These are phyloP conservation scores for Nycticorax nycticorax DNA, from an alignment of 2,113 vertebrate genomes.

Conservation along the genomic window DNA sequence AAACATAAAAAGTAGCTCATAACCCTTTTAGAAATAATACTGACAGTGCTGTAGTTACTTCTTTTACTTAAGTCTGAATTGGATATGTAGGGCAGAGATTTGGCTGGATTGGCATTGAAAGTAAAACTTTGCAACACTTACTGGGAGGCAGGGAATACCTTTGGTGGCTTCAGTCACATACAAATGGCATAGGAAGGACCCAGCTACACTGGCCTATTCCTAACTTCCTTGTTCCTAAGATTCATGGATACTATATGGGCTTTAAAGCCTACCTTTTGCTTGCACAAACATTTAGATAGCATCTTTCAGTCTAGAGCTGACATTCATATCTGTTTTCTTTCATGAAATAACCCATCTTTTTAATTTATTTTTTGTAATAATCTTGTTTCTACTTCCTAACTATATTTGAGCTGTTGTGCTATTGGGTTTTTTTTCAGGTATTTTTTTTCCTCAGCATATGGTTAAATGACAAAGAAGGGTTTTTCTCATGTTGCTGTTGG, in stretches of 20 bases:
- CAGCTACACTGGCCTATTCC: background rate
- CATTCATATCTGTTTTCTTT: background rate
- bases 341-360: too few species aligned
- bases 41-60: rapidly evolving
- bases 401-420: background rate
- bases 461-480: background rate
- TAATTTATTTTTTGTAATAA: background rate
- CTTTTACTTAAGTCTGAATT: background rate
- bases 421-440: background rate
- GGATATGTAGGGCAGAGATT: background rate
- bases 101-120: background rate
- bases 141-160: background rate
- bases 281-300: background rate
- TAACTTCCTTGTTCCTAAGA: background rate
- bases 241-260: background rate
- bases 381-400: background rate
- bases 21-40: background rate
- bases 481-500: background rate
- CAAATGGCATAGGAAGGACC: background rate
- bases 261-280: background rate
- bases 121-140: background rate
- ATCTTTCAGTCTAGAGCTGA: background rate
- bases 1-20: background rate
- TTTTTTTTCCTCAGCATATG: background rate
- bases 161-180: background rate